Percentiles rank a stretch among this genome's conserved stretches.
Conservation (phyloP, 2,888 invertebrate genomes). For the Nomada goodeniana region DNA sequence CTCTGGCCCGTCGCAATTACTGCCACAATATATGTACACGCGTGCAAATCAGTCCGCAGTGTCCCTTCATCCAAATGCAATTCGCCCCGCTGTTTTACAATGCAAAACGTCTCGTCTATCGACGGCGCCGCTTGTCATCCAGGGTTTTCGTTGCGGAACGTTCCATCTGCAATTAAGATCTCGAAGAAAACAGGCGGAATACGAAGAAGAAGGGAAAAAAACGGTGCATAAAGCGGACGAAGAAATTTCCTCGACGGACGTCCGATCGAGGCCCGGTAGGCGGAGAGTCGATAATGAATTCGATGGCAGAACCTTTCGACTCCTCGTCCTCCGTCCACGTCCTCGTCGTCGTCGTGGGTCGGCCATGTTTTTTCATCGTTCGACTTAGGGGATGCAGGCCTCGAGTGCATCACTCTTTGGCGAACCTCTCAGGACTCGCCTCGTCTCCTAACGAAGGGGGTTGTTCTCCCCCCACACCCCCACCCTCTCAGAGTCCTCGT, state of each 20-base stretch:
- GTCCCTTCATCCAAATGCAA: not conserved
- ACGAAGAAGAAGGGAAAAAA: not conserved
- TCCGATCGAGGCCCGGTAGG: slow-evolving; percentile 47
- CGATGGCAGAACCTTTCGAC: slow-evolving; percentile 68
- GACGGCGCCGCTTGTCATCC: not conserved
- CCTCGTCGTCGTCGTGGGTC: slow-evolving; percentile 68
- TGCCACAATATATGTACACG: no score
- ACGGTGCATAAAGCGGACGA: not conserved
- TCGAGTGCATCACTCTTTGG: slow-evolving; percentile 82
- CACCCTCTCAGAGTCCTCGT: slow-evolving; percentile 24
- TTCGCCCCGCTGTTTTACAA: slow-evolving; percentile 1
- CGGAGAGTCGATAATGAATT: slow-evolving; percentile 71
- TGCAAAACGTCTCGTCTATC: slow-evolving; percentile 17
- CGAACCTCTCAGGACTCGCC: slow-evolving; percentile 80
- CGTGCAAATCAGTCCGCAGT: no score
- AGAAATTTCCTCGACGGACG: slow-evolving; percentile 30
- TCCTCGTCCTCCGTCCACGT: slow-evolving; percentile 50
- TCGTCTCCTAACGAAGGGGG: slow-evolving; percentile 77
- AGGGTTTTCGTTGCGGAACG: slow-evolving; percentile 10
- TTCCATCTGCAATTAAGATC: slow-evolving; percentile 45
- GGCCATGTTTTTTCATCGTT: slow-evolving; percentile 80
- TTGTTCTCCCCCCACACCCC: slow-evolving; percentile 25
- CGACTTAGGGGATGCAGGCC: slow-evolving; percentile 77
- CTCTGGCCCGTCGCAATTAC: no score
- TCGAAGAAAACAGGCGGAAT: not conserved